Evolutionary conservation across 2,888 invertebrate genomes (phyloP), one percentile per base, ranked within the genome.

Genomic region (Acleris sparsana): DNA sequence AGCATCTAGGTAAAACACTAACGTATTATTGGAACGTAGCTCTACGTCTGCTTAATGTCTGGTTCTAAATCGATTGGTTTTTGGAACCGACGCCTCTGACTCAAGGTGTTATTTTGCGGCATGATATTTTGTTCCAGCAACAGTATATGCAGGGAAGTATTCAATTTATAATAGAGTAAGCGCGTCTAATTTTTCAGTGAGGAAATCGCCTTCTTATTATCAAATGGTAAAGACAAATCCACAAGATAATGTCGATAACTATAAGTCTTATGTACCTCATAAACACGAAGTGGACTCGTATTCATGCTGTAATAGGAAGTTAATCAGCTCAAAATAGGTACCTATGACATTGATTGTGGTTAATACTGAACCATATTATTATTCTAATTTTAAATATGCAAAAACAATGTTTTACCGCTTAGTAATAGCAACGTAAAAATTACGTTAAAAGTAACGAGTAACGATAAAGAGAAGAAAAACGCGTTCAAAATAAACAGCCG

Each of bases 1-100:
- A 62, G 33, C 57, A 53, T 52, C 60, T 55, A 44, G 55, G 51
- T 55, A 65, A 51, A 65, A 55, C 60, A 55, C 44, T 46, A 57
- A 43, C 25, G 48, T 55, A 64, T 61, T 65, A 65, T 52, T 56
- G 51, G 51, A 60, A 56, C 65, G 53, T 49, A 55, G 55, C 55
- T 65, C 56, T 43, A 48, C 63, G 70, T 70, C 70, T 70, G 70
- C 69, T 62, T 70, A 69, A 70, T 62, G 69, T 70, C 70, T 70
- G 49, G 56, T 29, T 46, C 57, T 57, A 53, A 64, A 62, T 55
- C 46, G 51, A 69, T 62, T 55, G 69, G 43, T 69, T 70, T 63
- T 55, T 66, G 69, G 63, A 70, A 67, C 63, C 63, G 58, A 51
- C 22, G 17, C 20, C 17, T 17, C 62, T 70, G 70, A 68, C 48